Percentiles rank a stretch among this genome's conserved stretches.
These are phyloP conservation scores for Scolopax rusticola DNA, from an alignment of 2,797 vertebrate species.

Conservation along the genomic window DNA sequence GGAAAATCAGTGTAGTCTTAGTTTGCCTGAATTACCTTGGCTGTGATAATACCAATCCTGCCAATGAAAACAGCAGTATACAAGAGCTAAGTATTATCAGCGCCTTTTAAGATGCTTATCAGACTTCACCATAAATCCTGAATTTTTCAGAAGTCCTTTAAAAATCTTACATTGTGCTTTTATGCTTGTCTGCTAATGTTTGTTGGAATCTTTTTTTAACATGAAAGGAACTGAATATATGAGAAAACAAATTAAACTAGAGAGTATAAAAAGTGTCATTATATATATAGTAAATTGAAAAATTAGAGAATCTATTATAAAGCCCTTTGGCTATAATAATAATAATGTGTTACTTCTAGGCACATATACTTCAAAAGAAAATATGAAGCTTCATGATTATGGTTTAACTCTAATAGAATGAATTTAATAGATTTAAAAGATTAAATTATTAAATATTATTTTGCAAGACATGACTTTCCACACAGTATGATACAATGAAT, in stretches of 20 bases:
- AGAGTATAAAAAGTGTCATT: not conserved
- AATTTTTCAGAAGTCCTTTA: not conserved
- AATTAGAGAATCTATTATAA: not conserved
- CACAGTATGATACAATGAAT: not conserved
- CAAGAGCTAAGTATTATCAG: not conserved
- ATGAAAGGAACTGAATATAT: not conserved
- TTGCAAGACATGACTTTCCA: not conserved
- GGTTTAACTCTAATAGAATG: not conserved
- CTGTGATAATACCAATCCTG: not conserved
- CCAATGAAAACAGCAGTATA: not conserved
- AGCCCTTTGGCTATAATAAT: not conserved
- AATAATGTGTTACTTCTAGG: not conserved
- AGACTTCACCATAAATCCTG: not conserved
- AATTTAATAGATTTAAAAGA: not conserved
- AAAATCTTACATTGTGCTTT: not conserved
- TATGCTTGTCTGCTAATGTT: not conserved
- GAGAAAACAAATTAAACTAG: not conserved
- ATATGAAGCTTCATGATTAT: not conserved
- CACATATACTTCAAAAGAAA: not conserved
- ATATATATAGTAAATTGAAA: constrained; percentile 2
- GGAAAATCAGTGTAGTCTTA: not conserved
- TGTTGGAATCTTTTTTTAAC: not conserved
- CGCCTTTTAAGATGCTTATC: not conserved
- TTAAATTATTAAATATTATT: constrained; percentile 14
- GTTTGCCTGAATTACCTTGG: not conserved